These are phyloP conservation scores for Lamellibrachia luymesi DNA, from an alignment of 1,140 invertebrate genomes.

Conservation along the genomic window DNA sequence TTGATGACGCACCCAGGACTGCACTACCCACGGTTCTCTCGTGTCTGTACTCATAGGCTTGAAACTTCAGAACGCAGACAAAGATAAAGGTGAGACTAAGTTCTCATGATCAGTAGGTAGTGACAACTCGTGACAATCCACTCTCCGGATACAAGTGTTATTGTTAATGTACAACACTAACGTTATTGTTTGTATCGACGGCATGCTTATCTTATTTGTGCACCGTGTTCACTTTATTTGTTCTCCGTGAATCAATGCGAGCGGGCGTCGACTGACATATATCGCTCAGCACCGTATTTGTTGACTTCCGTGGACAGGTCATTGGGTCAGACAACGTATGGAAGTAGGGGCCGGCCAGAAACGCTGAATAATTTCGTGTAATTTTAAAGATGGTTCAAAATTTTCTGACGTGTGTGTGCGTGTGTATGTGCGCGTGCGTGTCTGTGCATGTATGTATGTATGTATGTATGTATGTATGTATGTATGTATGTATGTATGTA, in stretches of 20 bases:
- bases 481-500: too few species aligned
- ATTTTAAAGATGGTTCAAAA: too few species aligned
- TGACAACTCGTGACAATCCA: background rate
- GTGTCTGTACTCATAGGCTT: background rate
- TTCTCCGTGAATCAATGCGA: background rate
- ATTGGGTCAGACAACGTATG: background rate
- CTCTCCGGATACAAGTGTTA: background rate
- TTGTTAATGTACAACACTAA: too few species aligned
- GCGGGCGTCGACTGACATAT: background rate
- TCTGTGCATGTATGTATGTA: too few species aligned
- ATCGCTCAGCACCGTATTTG: background rate
- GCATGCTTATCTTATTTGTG: background rate
- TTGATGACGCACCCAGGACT: too few species aligned
- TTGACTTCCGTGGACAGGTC: background rate
- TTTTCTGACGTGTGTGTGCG: too few species aligned
- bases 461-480: too few species aligned
- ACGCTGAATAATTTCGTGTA: too few species aligned
- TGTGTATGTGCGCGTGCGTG: too few species aligned
- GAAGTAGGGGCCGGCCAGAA: too few species aligned
- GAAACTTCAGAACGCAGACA: background rate
- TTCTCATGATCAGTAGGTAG: background rate
- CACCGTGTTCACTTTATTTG: background rate
- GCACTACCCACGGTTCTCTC: background rate
- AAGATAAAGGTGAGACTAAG: background rate
- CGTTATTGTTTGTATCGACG: background rate